A percentile compares a stretch with the other conserved stretches of the same genome.
Conservation (phyloP, 2,888 invertebrate genomes). For the Bibio marci region DNA sequence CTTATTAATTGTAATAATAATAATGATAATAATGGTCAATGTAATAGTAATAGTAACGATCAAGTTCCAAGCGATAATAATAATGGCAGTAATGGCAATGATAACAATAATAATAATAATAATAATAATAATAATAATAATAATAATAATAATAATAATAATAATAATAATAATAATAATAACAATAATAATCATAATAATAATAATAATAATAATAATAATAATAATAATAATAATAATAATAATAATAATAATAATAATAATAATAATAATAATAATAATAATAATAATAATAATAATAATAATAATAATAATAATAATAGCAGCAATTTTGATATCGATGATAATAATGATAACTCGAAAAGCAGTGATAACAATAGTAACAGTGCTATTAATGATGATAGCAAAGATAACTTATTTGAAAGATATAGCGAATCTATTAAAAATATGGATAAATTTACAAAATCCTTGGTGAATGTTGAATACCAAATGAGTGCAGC, state of each 20-base stretch:
- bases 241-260: conserved; percentile 13
- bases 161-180: conserved; percentile 20
- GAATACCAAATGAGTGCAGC: conserved; percentile 22
- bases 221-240: no score
- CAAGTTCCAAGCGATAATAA: no score
- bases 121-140: conserved; percentile 26
- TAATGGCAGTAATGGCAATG: no score
- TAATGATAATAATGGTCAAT: no score
- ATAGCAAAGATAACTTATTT: conserved; percentile 25
- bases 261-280: conserved; percentile 23
- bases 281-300: conserved; percentile 20
- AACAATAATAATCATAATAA: conserved; percentile 7
- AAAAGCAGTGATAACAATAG: conserved; percentile 21
- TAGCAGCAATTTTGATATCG: conserved; percentile 21
- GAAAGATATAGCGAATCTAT: no score
- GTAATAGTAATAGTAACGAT: no score
- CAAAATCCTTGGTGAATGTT: conserved; percentile 19
- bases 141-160: conserved; percentile 23
- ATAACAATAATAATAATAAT: conserved; percentile 5
- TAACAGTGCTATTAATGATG: conserved; percentile 12
- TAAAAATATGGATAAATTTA: no score
- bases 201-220: no score
- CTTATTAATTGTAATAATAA: background rate
- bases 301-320: conserved; percentile 13
- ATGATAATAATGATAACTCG: conserved; percentile 24